Evolutionary conservation across 2,113 vertebrate species (phyloP), one percentile per base, ranked within the genome.

Genomic region (Aspidoscelis tigris): DNA sequence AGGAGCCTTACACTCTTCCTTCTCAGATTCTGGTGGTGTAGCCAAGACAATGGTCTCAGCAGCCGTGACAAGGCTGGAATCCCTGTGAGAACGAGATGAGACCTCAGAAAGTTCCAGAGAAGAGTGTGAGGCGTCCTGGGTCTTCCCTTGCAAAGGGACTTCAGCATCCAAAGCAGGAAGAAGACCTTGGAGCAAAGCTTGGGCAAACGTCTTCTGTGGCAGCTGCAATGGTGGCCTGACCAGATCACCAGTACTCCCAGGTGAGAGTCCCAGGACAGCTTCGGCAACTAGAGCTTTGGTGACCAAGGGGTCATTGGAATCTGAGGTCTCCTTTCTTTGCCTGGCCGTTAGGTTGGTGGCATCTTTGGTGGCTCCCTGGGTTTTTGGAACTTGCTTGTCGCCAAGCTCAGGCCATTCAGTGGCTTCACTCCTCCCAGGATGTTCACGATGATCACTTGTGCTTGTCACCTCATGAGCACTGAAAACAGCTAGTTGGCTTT

Each of bases 271-370:
- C 16, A 18, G 21, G 3, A 3, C 26, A 22, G 41, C 21, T 16
- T 39, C 16, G 6, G 22, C 24, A 2, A 1, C 70, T 41, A 3
- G 41, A 53, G n/a, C n/a, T 6, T 72, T 12, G 43, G 58, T 6
- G 20, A 26, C 33, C 24, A 6, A 3, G 16, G 61, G 20, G 4
- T 0, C 7, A 2, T 21, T 1, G 0, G 20, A 43, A 9, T 11
- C 41, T 0, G 12, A 10, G 10, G 33, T 1, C 18, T 61, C 58
- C 18, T 61, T 61, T 18, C 55, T 58, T 61, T 61, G 58, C 55
- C 55, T 58, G 55, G 5, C 14, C 10, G 8, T 7, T 3, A 47
- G 14, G 50, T 74, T 43, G 0, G 0, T 4, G 0, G 0, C 4
- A 43, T 86, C 2, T 14, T 0, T 53, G 55, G 2, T 7, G 0